Evolutionary conservation across 2,113 vertebrate species (phyloP).

Genomic region (Pituophis catenifer): DNA sequence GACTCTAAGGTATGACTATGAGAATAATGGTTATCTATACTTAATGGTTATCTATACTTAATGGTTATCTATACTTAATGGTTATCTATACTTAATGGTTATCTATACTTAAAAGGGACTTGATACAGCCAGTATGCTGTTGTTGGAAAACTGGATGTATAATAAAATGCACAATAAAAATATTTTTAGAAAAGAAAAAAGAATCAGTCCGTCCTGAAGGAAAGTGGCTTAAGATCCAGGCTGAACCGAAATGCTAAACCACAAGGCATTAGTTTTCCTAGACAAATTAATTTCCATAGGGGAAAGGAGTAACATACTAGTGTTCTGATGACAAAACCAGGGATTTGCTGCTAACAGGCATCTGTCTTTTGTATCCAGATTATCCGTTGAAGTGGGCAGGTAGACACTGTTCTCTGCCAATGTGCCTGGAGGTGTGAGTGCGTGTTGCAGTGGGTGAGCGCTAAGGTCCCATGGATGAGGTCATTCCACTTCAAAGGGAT

Average conservation of each 20-base stretch:
- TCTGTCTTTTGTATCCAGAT: not conserved
- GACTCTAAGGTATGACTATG: no score
- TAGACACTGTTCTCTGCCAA: not conserved
- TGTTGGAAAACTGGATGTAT: no score
- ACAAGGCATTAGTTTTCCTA: not conserved
- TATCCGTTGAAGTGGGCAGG: not conserved
- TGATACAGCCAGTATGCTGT: no score
- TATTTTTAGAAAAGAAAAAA: not conserved
- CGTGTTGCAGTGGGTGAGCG: not conserved
- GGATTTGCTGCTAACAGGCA: not conserved
- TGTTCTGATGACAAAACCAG: not conserved
- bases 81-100: no score
- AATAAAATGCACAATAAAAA: no score
- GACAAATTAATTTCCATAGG: not conserved
- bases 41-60: no score
- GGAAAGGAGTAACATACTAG: not conserved
- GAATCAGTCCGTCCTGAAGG: not conserved
- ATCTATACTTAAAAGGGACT: no score
- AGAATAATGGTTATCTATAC: no score
- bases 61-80: no score
- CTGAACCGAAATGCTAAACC: not conserved
- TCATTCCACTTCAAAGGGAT: not conserved
- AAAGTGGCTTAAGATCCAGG: not conserved
- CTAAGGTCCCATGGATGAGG: not conserved
- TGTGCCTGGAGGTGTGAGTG: no score